Percentiles rank a stretch among this genome's conserved stretches.
Evolutionary conservation across 2,888 invertebrate species (phyloP).

Genomic region (Drosophila borealis): DNA sequence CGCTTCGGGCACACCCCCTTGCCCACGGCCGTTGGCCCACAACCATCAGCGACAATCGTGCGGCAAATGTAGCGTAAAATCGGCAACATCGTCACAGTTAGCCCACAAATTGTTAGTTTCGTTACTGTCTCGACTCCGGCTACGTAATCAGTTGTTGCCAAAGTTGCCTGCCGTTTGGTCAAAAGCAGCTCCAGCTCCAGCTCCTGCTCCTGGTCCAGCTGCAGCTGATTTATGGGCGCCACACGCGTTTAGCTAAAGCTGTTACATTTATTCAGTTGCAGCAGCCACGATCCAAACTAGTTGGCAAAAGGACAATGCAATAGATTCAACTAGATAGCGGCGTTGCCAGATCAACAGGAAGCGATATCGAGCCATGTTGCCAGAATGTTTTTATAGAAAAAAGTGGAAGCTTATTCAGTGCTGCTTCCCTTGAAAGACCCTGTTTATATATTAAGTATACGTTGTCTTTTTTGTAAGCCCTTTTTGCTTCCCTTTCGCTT

Average conservation of each 20-base stretch:
- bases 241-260: slow-evolving; percentile 49
- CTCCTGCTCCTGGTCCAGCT: slow-evolving; percentile 3
- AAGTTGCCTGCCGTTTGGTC: slow-evolving; percentile 22
- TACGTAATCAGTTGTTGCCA: slow-evolving; percentile 66
- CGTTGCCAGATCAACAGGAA: slow-evolving; percentile 29
- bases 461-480: no score
- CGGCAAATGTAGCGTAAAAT: slow-evolving; percentile 76
- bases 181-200: neutral
- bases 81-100: slow-evolving; percentile 66
- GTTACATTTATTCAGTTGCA: slow-evolving; percentile 44
- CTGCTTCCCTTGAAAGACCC: no score
- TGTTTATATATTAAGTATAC: no score
- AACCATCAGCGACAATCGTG: slow-evolving; percentile 64
- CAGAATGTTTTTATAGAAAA: neutral
- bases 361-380: slow-evolving; percentile 11
- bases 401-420: no score
- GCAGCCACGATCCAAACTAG: slow-evolving; percentile 17
- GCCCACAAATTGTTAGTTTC: slow-evolving; percentile 72
- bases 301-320: slow-evolving; percentile 1
- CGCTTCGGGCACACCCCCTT: neutral
- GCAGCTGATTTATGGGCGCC: slow-evolving; percentile 62
- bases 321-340: neutral
- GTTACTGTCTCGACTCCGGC: slow-evolving; percentile 49
- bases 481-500: no score
- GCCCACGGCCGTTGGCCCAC: neutral